Base-by-base conservation (phyloP, 2,888 invertebrate genomes). In the Eristalis pertinax region DNA sequence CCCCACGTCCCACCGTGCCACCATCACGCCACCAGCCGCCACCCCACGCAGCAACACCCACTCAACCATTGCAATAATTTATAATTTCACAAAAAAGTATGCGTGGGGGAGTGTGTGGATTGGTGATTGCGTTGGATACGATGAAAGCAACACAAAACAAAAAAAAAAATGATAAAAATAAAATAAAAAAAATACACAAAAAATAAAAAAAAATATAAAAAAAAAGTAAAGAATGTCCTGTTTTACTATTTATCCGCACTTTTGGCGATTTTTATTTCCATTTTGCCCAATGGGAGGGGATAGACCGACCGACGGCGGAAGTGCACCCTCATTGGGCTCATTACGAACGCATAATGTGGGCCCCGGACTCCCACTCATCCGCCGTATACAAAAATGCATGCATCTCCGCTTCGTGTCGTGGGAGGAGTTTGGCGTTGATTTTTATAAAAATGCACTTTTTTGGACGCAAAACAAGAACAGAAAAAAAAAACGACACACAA, bases 341-440 rank as follows among this genome's bases (percentile, higher is more conserved):
- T 86, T 86, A 86, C 86, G 75, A 86, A 86, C 86, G 86, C 86
- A 86, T 79, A 86, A 86, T 86, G 83, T 86, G 86, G 86, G 83
- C 70, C 74, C 78, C 50, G 0, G 22, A 70, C 32, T 29, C 7
- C 35, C 58, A 38, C 50, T 69, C 74, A 41, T 67, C 78, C 70
- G 58, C 32, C 50, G 50, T 79, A 83, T 75, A 82, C 63, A 58
- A 81, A 85, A 85, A 73, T 86, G 78, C 86, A 86, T 82, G 58
- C 78, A 58, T 74, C 50, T 50, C 50, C 50, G n/a, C 50, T 8
- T 8, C 50, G 50, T 70, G n/a, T 79, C 83, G 86, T 86, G 86
- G 86, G 86, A 86, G 86, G 86, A 86, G 86, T 86, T 86, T 86
- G 83, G 75, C 86, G 86, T 83, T 86, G 74, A 86, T 86, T 86